Evolutionary conservation across 2,888 invertebrate species (phyloP).

Genomic region (Heteromurus nitidus): DNA sequence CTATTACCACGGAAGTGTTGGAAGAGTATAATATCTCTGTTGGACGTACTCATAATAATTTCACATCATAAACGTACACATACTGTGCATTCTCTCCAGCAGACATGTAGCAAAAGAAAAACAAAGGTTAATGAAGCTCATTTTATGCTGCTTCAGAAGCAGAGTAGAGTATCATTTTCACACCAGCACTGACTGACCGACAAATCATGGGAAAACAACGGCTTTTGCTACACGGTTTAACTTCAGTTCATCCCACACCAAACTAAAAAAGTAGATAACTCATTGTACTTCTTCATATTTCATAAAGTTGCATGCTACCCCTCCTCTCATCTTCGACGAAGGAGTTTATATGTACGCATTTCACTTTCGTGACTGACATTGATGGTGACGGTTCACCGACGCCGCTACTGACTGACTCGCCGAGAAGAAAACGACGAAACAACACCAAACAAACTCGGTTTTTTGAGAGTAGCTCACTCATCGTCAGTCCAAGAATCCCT

Average conservation of each 20-base stretch:
- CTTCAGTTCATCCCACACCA: background rate
- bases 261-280: background rate
- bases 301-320: background rate
- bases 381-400: conserved; percentile 6
- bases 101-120: conserved; percentile 42
- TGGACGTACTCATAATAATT: too few species aligned
- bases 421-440: conserved; percentile 10
- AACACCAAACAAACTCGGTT: too few species aligned
- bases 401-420: conserved; percentile 21
- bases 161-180: conserved; percentile 44
- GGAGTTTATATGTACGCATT: too few species aligned
- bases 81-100: background rate
- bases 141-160: conserved; percentile 25
- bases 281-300: background rate
- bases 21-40: too few species aligned
- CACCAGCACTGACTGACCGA: conserved; percentile 5
- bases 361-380: conserved; percentile 34
- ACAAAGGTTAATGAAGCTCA: conserved; percentile 27
- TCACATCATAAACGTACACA: too few species aligned
- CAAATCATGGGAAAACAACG: background rate
- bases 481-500: too few species aligned
- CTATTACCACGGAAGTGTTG: too few species aligned
- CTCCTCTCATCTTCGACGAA: background rate
- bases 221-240: too few species aligned
- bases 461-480: too few species aligned